These are phyloP conservation scores for Dryas iulia DNA, from an alignment of 1,140 invertebrate genomes.

Conservation along the genomic window DNA sequence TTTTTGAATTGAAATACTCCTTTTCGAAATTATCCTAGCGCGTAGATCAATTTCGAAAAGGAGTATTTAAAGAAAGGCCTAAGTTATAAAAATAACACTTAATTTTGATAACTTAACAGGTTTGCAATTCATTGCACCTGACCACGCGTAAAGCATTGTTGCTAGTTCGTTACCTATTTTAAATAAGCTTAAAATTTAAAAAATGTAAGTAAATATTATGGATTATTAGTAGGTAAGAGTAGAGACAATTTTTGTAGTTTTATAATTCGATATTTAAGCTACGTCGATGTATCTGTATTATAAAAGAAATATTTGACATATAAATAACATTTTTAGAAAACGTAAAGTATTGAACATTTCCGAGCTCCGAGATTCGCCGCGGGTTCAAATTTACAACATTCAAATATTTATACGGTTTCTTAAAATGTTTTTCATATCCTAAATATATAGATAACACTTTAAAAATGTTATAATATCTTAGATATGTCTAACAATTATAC, in stretches of 20 bases:
- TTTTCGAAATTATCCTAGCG: constrained; percentile 78
- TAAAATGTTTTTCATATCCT: too few relatives aligned
- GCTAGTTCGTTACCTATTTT: constrained; percentile 1
- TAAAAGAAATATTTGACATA: too few relatives aligned
- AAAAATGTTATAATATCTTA: not conserved
- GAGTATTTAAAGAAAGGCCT: constrained; percentile 47
- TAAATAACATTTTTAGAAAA: too few relatives aligned
- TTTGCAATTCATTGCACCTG: not conserved
- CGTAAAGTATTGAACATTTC: too few relatives aligned
- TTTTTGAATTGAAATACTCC: constrained; percentile 87
- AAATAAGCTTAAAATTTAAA: not conserved
- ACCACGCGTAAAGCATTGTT: not conserved
- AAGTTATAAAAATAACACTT: constrained; percentile 14
- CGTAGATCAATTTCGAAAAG: constrained; percentile 75
- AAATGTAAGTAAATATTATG: not conserved
- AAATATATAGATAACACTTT: too few relatives aligned
- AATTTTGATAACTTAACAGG: constrained; percentile 14
- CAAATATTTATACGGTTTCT: too few relatives aligned
- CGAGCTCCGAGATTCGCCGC: too few relatives aligned
- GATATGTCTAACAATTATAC: not conserved
- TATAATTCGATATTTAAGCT: not conserved
- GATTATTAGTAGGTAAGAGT: not conserved
- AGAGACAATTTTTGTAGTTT: not conserved
- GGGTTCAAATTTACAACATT: too few relatives aligned
- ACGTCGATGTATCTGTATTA: not conserved